These are phyloP conservation scores for Tonatia bakeri DNA, from an alignment of 2,113 vertebrate species.

Conservation along the genomic window DNA sequence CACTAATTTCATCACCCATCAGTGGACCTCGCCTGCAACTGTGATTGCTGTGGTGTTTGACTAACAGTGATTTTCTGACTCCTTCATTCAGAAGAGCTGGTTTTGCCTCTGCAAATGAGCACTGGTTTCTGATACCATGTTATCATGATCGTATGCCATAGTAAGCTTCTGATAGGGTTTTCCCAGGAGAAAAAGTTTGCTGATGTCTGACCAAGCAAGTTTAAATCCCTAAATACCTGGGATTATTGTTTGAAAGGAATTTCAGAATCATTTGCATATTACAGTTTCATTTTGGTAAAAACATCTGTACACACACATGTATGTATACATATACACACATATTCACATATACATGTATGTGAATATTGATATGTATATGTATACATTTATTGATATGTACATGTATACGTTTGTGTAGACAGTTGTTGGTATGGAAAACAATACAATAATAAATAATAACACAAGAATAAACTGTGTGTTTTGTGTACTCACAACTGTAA, in stretches of 20 bases:
- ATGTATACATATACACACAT: background rate
- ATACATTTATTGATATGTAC: too few species aligned
- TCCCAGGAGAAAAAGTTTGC: background rate
- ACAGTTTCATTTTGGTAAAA: conserved; percentile 32
- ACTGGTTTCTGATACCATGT: background rate
- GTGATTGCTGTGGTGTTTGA: background rate
- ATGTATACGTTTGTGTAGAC: background rate
- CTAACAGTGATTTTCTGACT: background rate
- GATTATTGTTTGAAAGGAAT: conserved; percentile 32
- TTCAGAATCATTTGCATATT: conserved; percentile 9
- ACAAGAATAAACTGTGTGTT: background rate
- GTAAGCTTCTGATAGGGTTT: conserved; percentile 20
- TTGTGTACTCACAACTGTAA: background rate
- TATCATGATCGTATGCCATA: background rate
- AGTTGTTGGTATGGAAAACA: background rate
- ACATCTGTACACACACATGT: background rate
- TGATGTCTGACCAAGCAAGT: background rate
- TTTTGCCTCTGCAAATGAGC: background rate
- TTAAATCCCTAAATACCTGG: background rate
- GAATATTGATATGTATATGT: too few species aligned
- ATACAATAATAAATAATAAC: background rate
- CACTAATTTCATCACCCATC: background rate
- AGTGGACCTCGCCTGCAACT: background rate
- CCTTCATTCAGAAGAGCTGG: background rate
- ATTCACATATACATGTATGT: background rate